Percentiles rank a stretch among this genome's conserved stretches.
These are phyloP conservation scores for Scomber scombrus DNA, from an alignment of 2,113 vertebrate genomes.

Conservation along the genomic window DNA sequence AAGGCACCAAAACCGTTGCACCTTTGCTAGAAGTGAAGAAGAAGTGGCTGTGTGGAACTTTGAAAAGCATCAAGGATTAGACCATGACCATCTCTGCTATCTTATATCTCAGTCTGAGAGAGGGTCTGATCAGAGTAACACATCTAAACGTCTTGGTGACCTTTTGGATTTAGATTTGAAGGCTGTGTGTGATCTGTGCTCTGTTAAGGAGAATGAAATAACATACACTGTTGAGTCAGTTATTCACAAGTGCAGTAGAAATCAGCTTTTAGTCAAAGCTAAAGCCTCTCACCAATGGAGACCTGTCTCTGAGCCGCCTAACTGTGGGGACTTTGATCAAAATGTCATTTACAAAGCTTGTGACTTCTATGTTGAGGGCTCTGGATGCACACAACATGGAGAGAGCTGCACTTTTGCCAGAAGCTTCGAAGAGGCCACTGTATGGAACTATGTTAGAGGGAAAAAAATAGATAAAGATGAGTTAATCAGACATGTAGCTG, in stretches of 20 bases:
- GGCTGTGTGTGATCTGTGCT: slow-evolving; percentile 85
- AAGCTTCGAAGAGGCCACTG: slow-evolving; percentile 85
- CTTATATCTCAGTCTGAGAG: slow-evolving; percentile 43
- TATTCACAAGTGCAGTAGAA: slow-evolving; percentile 82
- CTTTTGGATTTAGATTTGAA: slow-evolving; percentile 58
- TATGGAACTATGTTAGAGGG: slow-evolving; percentile 89
- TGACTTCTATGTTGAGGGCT: slow-evolving; percentile 79
- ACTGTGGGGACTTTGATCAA: slow-evolving; percentile 60
- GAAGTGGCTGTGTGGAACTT: slow-evolving; percentile 92
- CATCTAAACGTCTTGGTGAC: neutral
- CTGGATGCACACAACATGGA: slow-evolving; percentile 84
- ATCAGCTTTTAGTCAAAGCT: slow-evolving; percentile 84
- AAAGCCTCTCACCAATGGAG: slow-evolving; percentile 74
- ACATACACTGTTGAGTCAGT: slow-evolving; percentile 73
- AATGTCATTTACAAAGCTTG: slow-evolving; percentile 85
- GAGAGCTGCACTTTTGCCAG: slow-evolving; percentile 86
- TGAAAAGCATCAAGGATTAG: slow-evolving; percentile 73
- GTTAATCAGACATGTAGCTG: slow-evolving; percentile 73
- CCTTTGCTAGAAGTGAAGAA: slow-evolving; percentile 87
- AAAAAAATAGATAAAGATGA: slow-evolving; percentile 55
- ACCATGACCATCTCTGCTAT: slow-evolving; percentile 68
- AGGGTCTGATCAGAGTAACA: neutral
- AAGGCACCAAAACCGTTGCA: slow-evolving; percentile 83
- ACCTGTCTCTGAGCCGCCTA: slow-evolving; percentile 80
- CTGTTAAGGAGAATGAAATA: slow-evolving; percentile 78